A percentile compares a stretch with the other conserved stretches of the same genome.
phyloP scores from a whole-genome alignment of 2,888 invertebrate species.

The Gymnocheta viridis region DNA sequence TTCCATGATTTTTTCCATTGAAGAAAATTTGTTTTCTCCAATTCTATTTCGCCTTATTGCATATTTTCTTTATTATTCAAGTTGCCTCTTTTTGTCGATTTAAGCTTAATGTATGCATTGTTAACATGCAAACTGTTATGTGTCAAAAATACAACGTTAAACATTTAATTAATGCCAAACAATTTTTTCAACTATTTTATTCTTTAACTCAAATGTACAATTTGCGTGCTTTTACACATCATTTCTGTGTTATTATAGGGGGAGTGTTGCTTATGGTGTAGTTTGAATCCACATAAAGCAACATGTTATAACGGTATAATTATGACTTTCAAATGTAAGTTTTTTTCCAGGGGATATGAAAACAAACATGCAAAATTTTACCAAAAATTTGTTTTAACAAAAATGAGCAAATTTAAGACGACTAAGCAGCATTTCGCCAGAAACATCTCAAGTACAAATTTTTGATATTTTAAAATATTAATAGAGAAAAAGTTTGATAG shows the following conservation, averaged over 20 bases:
- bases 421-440: too few species aligned
- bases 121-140: slow-evolving; percentile 65
- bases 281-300: neutral
- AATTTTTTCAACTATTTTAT: slow-evolving; percentile 44
- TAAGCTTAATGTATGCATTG: slow-evolving; percentile 63
- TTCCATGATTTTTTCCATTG: neutral
- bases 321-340: slow-evolving; percentile 31
- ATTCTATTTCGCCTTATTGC: neutral
- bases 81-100: neutral
- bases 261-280: neutral
- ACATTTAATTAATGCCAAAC: slow-evolving; percentile 67
- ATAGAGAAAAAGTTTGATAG: too few species aligned
- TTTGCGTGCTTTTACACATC: slow-evolving; percentile 62
- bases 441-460: too few species aligned
- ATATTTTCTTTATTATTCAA: slow-evolving; percentile 11
- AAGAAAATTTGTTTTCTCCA: neutral
- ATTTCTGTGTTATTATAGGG: slow-evolving; percentile 29
- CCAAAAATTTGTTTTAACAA: too few species aligned
- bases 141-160: slow-evolving; percentile 68
- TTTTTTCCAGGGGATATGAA: neutral
- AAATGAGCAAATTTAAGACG: too few species aligned
- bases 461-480: too few species aligned
- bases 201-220: slow-evolving; percentile 50
- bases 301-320: slow-evolving; percentile 40
- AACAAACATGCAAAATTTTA: neutral